Evolutionary conservation across 2,888 invertebrate genomes (phyloP).

Genomic region (Rhingia campestris): DNA sequence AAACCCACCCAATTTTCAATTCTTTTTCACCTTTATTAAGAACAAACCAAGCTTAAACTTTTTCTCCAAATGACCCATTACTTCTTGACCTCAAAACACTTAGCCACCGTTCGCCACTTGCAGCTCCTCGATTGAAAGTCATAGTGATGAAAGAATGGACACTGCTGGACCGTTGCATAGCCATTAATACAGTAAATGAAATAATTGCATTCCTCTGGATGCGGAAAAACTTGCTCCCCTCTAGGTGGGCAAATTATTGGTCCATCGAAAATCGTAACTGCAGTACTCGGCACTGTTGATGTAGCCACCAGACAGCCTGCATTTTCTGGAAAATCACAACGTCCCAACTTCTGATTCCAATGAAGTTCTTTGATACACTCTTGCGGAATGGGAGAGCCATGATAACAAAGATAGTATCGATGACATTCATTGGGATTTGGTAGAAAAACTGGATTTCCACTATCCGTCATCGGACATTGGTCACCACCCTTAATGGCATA

Average conservation of each 20-base stretch:
- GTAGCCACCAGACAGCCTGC: constrained; percentile 77
- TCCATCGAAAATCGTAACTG: constrained; percentile 38
- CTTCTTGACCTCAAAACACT: constrained; percentile 73
- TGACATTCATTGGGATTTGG: constrained; percentile 78
- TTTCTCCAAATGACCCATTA: not conserved
- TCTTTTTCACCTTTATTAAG: not conserved
- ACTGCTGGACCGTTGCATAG: constrained; percentile 80
- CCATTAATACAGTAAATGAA: constrained; percentile 82
- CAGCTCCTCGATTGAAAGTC: constrained; percentile 79
- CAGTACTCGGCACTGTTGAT: constrained; percentile 8
- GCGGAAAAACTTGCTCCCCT: constrained; percentile 80
- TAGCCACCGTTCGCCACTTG: constrained; percentile 78
- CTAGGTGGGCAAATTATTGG: constrained; percentile 78
- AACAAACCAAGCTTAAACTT: too few species aligned
- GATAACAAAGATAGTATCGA: constrained; percentile 81
- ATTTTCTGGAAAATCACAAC: constrained; percentile 79
- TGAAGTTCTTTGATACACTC: constrained; percentile 80
- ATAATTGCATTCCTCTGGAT: constrained; percentile 80
- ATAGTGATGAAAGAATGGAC: constrained; percentile 81
- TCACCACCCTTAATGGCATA: not conserved
- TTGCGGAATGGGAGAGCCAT: constrained; percentile 79
- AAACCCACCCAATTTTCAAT: too few species aligned
- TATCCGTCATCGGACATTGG: constrained; percentile 26
- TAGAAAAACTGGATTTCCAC: constrained; percentile 76
- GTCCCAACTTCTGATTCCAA: constrained; percentile 78